phyloP scores from a whole-genome alignment of 2,113 vertebrate genomes.

The Centrocercus urophasianus region DNA sequence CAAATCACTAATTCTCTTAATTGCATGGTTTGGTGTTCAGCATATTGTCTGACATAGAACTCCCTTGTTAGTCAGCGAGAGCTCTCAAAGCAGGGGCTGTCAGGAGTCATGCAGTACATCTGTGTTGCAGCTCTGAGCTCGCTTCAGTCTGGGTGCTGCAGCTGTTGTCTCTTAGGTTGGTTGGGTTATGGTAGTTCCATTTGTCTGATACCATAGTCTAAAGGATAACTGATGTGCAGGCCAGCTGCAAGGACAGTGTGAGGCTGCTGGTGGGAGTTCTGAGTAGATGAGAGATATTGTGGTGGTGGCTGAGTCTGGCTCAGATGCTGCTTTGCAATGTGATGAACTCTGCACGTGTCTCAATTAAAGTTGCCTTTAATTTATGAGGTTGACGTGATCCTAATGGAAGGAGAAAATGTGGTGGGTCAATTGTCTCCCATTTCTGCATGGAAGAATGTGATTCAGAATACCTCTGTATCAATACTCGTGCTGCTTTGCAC shows the following conservation, averaged over 20 bases:
- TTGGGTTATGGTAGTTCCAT: neutral
- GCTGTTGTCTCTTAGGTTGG: neutral
- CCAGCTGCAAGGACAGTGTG: neutral
- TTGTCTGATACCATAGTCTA: conserved; percentile 15
- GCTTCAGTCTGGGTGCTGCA: neutral
- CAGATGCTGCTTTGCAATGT: neutral
- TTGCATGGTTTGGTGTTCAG: neutral
- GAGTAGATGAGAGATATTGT: neutral
- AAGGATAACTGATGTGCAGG: conserved; percentile 31
- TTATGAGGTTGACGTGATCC: neutral
- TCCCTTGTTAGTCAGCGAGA: neutral
- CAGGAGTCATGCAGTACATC: neutral
- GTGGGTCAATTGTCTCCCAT: neutral
- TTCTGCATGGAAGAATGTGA: neutral
- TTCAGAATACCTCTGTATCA: neutral
- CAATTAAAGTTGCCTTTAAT: neutral
- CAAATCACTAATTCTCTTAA: neutral
- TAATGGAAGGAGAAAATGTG: neutral
- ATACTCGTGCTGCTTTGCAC: neutral
- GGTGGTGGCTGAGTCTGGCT: neutral
- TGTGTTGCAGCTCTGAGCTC: neutral
- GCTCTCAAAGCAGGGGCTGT: neutral
- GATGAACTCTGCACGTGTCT: neutral
- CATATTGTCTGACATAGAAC: neutral
- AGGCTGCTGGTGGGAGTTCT: neutral